A percentile compares a stretch with the other conserved stretches of the same genome.
These are phyloP conservation scores for Chloebia gouldiae DNA, from an alignment of 2,113 vertebrate genomes.

Conservation along the genomic window DNA sequence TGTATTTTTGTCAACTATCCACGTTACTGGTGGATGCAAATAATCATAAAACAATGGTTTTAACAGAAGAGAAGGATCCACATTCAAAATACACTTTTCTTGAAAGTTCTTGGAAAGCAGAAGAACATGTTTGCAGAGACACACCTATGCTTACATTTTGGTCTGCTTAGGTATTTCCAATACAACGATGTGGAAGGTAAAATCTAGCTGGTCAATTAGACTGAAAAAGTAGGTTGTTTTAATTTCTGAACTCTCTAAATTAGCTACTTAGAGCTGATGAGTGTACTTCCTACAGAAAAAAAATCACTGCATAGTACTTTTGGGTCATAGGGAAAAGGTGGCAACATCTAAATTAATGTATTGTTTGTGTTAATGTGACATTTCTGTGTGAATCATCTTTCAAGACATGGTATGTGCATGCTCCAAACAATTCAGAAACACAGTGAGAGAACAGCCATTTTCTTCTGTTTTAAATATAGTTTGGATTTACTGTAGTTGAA, in stretches of 20 bases:
- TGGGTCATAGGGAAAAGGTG: background rate
- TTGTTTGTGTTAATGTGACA: background rate
- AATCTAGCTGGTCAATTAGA: background rate
- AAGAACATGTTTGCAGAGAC: background rate
- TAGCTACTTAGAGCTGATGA: background rate
- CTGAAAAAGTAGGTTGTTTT: background rate
- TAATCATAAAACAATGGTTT: background rate
- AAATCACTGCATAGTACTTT: background rate
- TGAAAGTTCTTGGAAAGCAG: background rate
- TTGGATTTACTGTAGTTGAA: background rate
- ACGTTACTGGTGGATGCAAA: background rate
- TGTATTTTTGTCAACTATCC: background rate
- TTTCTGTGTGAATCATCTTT: background rate
- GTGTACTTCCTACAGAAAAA: background rate
- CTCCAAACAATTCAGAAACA: background rate
- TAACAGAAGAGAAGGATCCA: background rate
- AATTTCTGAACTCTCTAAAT: background rate
- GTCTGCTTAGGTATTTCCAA: background rate
- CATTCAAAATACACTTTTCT: background rate
- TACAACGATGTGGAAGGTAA: background rate
- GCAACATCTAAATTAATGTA: rapidly evolving
- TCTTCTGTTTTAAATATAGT: background rate
- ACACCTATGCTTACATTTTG: background rate
- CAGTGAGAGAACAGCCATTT: background rate
- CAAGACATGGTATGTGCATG: background rate